A percentile compares a stretch with the other conserved stretches of the same genome.
Evolutionary conservation across 2,113 vertebrate genomes (phyloP).

Genomic region (Anguilla japonica): DNA sequence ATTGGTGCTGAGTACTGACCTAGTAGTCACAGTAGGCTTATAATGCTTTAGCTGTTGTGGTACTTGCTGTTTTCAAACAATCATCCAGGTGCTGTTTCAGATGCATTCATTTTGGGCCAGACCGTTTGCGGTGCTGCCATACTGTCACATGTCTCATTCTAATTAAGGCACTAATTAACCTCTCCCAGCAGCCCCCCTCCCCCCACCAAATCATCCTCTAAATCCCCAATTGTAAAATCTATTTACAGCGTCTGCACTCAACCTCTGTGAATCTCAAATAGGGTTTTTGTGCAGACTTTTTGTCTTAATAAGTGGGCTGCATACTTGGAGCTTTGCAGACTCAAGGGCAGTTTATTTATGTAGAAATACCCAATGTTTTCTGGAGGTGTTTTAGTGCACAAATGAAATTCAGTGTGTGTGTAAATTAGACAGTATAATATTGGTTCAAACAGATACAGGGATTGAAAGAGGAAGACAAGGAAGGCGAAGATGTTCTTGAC

Average conservation of each 20-base stretch:
- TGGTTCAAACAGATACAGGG: neutral
- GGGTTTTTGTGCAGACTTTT: neutral
- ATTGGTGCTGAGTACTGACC: too few species aligned
- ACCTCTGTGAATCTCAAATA: neutral
- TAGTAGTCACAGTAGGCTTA: too few species aligned
- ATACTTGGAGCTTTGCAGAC: neutral
- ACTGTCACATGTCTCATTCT: conserved; percentile 2
- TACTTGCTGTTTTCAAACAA: neutral
- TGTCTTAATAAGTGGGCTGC: conserved; percentile 1
- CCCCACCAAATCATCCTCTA: neutral
- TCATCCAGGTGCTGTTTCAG: too few species aligned
- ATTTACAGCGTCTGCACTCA: conserved; percentile 2
- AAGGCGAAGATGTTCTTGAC: neutral
- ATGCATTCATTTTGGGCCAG: too few species aligned
- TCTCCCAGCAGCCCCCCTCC: neutral
- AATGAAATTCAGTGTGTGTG: neutral
- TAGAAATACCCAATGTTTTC: neutral
- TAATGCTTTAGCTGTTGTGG: conserved; percentile 17
- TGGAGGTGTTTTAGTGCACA: neutral
- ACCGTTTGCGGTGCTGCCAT: neutral
- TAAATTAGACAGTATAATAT: neutral
- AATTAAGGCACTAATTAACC: conserved; percentile 32
- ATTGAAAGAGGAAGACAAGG: neutral
- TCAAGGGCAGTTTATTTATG: neutral
- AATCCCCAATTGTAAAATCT: neutral